Percentiles rank a stretch among this genome's conserved stretches.
These are phyloP conservation scores for Ciona savignyi DNA, from an alignment of 23 tunicate genomes.

Conservation along the genomic window DNA sequence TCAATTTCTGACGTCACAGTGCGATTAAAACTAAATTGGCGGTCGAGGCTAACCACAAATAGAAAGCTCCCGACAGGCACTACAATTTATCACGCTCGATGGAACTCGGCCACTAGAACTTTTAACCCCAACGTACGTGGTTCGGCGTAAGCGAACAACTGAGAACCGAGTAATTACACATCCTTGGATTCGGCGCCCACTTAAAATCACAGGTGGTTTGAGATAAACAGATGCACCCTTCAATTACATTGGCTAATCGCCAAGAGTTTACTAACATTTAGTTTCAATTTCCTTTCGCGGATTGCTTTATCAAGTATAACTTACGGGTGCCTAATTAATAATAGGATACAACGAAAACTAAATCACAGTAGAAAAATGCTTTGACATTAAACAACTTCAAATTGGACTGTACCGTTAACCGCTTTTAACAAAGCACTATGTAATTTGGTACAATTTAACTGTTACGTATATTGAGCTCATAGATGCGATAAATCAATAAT, in stretches of 20 bases:
- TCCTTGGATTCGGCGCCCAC: too few relatives aligned
- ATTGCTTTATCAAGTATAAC: too few relatives aligned
- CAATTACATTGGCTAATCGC: not conserved
- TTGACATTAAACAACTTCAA: not conserved
- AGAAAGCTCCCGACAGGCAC: not conserved
- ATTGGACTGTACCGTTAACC: not conserved
- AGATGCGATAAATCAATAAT: too few relatives aligned
- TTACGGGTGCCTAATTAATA: too few relatives aligned
- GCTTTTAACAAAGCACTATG: too few relatives aligned
- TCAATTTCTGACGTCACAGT: not conserved
- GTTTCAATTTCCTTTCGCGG: not conserved
- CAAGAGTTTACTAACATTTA: not conserved
- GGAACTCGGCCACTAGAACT: not conserved
- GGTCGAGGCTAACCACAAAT: not conserved
- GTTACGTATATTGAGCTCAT: too few relatives aligned
- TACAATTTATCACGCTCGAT: not conserved
- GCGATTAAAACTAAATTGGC: not conserved
- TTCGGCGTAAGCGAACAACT: not conserved
- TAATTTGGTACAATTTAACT: too few relatives aligned
- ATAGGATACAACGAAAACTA: too few relatives aligned
- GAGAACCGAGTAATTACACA: too few relatives aligned
- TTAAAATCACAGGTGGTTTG: too few relatives aligned
- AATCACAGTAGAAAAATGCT: too few relatives aligned
- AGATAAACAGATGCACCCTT: too few relatives aligned
- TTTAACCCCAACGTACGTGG: not conserved